Percentiles rank a stretch among this genome's conserved stretches.
These are phyloP conservation scores for Tholera decimalis DNA, from an alignment of 2,888 invertebrate genomes.

Conservation along the genomic window DNA sequence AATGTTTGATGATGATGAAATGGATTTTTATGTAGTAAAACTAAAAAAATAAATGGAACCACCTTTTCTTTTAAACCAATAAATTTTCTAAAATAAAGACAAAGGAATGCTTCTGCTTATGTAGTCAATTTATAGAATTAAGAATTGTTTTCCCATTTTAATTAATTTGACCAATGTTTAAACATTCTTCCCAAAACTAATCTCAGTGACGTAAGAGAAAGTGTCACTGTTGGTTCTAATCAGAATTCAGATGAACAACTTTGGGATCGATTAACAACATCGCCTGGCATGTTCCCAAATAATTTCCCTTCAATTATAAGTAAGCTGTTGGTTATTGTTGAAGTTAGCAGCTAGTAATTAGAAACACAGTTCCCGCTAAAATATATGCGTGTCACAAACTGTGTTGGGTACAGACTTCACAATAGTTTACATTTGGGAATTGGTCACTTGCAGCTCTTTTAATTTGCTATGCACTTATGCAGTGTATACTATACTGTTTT, in stretches of 20 bases:
- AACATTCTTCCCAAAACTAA: too few species aligned
- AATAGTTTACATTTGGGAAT: slow-evolving; percentile 33
- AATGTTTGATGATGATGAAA: too few species aligned
- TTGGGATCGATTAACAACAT: background rate
- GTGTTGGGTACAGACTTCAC: slow-evolving; percentile 11
- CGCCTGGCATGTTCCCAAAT: background rate
- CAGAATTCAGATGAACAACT: background rate
- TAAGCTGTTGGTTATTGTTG: background rate
- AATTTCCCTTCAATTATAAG: background rate
- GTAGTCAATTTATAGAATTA: too few species aligned
- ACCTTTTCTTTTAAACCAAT: too few species aligned
- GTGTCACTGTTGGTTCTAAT: too few species aligned
- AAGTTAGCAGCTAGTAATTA: background rate
- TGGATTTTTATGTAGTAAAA: too few species aligned
- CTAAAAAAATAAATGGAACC: too few species aligned
- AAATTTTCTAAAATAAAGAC: too few species aligned
- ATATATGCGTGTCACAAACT: slow-evolving; percentile 13
- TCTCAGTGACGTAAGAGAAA: too few species aligned
- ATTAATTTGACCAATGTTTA: too few species aligned
- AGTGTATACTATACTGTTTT: background rate
- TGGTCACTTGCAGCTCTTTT: slow-evolving; percentile 51
- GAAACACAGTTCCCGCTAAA: background rate
- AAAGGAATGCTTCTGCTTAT: too few species aligned
- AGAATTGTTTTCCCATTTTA: too few species aligned
- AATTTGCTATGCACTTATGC: slow-evolving; percentile 44